A percentile compares a stretch with the other conserved stretches of the same genome.
phyloP scores from a whole-genome alignment of 2,797 vertebrate species.

The Phrynocephalus vlangalii region DNA sequence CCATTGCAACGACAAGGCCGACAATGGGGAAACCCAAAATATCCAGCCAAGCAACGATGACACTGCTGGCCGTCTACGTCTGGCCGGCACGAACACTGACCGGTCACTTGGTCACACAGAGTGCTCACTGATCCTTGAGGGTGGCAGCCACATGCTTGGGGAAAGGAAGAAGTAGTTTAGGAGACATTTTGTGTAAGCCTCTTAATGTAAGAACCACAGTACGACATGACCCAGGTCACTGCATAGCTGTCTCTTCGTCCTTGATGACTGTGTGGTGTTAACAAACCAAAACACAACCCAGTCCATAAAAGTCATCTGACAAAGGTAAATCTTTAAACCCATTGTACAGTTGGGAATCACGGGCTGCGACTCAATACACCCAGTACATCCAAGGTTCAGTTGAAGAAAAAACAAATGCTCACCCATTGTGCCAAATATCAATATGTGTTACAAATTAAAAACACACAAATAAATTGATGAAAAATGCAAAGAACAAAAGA shows the following conservation, averaged over 20 bases:
- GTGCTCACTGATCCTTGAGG: slow-evolving; percentile 77
- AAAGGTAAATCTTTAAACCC: not conserved
- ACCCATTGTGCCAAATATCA: not conserved
- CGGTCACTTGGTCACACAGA: slow-evolving; percentile 83
- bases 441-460: too few relatives aligned
- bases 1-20: slow-evolving; percentile 82
- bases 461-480: not conserved
- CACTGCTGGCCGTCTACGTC: slow-evolving; percentile 80
- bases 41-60: slow-evolving; percentile 79
- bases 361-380: not conserved
- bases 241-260: not conserved
- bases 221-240: not conserved
- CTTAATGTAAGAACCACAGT: not conserved
- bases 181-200: not conserved
- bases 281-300: too few relatives aligned
- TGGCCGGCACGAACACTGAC: slow-evolving; percentile 84
- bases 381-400: not conserved
- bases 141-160: slow-evolving; percentile 86
- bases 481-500: not conserved
- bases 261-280: not conserved
- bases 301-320: too few relatives aligned
- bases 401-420: not conserved
- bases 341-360: not conserved
- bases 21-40: slow-evolving; percentile 87
- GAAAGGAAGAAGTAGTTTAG: not conserved